Evolutionary conservation across 1,140 invertebrate species (phyloP), one percentile per base, ranked within the genome.

Genomic region (Portunus trituberculatus): DNA sequence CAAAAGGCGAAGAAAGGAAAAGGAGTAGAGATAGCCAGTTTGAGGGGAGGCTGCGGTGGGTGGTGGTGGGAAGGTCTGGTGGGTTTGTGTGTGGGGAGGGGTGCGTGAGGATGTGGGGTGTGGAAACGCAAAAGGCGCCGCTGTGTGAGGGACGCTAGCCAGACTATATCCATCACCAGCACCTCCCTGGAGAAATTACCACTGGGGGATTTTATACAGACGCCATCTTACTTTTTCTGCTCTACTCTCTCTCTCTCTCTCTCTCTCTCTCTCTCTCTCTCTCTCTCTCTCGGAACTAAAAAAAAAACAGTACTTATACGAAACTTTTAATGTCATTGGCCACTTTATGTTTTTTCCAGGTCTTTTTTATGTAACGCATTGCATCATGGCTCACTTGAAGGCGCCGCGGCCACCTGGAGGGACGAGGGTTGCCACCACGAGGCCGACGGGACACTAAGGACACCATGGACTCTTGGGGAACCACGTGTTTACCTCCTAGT

Each of bases 181-280:
- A 20, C 67, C 67, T 76, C 67, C 67, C 67, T n/a, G 25, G 67
- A 88, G 87, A 48, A 88, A 88, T 88, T 48, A 88, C n/a, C 32
- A n/a, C 87, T 28, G 46, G 25, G 29, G 20, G 87, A 88, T 88
- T 39, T 88, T 88, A 29, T 32, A 48, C 32, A 88, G 46, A 48
- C 46, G n/a, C 91, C 67, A 39, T 59, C 45, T 59, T 29, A 84
- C 59, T 4, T 83, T 52, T 93, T 67, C 39, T 48, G 45, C 92
- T 45, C 92, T 83, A 39, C 67, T 84, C 83, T 93, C 92, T 93
- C 92, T 93, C 83, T 86, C 76, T 93, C 92, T 86, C 92, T 93
- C 92, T 93, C 92, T 93, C 82, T 93, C 92, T 93, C 76, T 93
- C 82, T 92, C 90, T 92, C 46, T 59, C 25, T 59, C 59, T 92